phyloP scores from a whole-genome alignment of 2,888 invertebrate species.

The Noctuana brunneofusca region DNA sequence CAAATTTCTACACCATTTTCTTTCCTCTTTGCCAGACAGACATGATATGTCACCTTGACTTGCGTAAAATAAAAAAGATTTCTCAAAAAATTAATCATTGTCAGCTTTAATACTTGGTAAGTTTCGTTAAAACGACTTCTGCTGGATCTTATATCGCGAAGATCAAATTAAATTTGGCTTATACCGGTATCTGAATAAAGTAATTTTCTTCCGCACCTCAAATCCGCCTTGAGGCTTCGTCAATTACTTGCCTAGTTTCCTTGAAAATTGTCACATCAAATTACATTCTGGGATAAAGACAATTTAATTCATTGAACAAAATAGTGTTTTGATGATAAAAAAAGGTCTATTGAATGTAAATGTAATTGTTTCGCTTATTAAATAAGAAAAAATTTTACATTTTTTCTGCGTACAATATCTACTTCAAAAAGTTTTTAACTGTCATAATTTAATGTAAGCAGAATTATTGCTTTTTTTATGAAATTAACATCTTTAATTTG shows the following conservation, averaged over 20 bases:
- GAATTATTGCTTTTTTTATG: too few species aligned
- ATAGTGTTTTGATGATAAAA: neutral
- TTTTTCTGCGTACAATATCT: too few species aligned
- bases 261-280: neutral
- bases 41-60: neutral
- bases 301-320: neutral
- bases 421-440: too few species aligned
- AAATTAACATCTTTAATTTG: too few species aligned
- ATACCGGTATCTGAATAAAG: constrained; percentile 2
- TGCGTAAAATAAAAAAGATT: constrained; percentile 1
- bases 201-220: neutral
- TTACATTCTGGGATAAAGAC: neutral
- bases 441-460: too few species aligned
- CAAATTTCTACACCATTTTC: too few species aligned
- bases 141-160: constrained; percentile 11
- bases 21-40: neutral
- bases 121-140: constrained; percentile 5
- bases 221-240: constrained; percentile 1
- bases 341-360: neutral
- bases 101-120: neutral
- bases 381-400: too few species aligned
- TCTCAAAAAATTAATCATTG: constrained; percentile 8
- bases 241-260: neutral
- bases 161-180: constrained; percentile 28
- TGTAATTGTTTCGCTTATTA: neutral